phyloP scores from a whole-genome alignment of 2,888 invertebrate species.

The Drosophila robusta region DNA sequence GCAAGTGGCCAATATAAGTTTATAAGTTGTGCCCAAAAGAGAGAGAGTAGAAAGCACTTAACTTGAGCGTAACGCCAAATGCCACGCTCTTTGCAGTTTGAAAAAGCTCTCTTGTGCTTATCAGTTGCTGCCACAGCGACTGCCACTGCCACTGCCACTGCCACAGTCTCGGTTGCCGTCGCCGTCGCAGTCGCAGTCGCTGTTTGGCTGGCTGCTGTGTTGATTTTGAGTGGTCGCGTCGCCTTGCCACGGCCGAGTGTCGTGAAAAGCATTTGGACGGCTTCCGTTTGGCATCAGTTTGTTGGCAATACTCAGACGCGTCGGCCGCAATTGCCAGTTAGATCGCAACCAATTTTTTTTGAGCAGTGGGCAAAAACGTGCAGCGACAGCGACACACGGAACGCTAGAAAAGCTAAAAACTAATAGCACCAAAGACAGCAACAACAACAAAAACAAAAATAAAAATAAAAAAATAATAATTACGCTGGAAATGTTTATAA shows the following conservation, averaged over 20 bases:
- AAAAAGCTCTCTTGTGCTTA: slow-evolving; percentile 56
- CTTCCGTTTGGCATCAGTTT: slow-evolving; percentile 81
- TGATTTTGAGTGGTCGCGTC: slow-evolving; percentile 43
- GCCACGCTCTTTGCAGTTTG: slow-evolving; percentile 7
- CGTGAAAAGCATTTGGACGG: slow-evolving; percentile 76
- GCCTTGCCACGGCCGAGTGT: slow-evolving; percentile 42
- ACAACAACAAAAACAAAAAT: slow-evolving; percentile 10
- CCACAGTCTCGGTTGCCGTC: slow-evolving; percentile 13
- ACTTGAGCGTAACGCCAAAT: not conserved
- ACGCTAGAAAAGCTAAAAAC: not conserved
- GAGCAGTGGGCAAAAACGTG: slow-evolving; percentile 31
- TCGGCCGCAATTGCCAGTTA: slow-evolving; percentile 67
- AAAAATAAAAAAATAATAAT: slow-evolving; percentile 5
- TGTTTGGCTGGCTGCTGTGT: slow-evolving; percentile 35
- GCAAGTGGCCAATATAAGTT: slow-evolving; percentile 4
- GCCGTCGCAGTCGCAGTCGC: slow-evolving; percentile 38
- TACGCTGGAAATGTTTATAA: slow-evolving; percentile 41
- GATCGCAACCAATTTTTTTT: slow-evolving; percentile 20
- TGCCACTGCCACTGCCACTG: not conserved
- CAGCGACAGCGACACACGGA: slow-evolving; percentile 14
- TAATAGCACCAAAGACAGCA: slow-evolving; percentile 1
- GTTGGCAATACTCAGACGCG: slow-evolving; percentile 81
- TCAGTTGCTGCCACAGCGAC: slow-evolving; percentile 30
- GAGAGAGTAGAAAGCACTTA: slow-evolving; percentile 10
- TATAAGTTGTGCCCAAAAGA: not conserved